Evolutionary conservation across 1,140 invertebrate genomes (phyloP), one percentile per base, ranked within the genome.

Genomic region (Bombyx mandarina): DNA sequence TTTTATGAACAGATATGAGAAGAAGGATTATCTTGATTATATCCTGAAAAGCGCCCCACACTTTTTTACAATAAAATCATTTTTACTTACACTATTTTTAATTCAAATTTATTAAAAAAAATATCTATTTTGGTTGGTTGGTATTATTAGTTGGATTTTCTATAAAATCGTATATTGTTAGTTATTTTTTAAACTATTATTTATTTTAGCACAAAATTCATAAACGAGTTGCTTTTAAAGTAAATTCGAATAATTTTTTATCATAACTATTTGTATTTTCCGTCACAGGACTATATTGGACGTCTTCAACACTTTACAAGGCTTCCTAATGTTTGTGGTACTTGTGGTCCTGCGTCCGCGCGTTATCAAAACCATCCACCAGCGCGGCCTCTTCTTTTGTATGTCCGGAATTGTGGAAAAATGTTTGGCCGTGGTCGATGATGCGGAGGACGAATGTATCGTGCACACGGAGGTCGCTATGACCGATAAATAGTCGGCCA

Each of bases 301-400:
- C 62, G 67, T 91, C 46, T 58, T 92, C 35, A 93, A 92, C 67
- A 67, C 75, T 1, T 65, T 92, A 0, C 91, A 92, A 84, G 92
- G 92, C 0, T 56, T 91, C 5, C 66, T 92, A 26, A 91, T 92
- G 62, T 93, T 93, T 65, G 51, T 92, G 1, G 51, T 92, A 3
- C 61, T 92, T 44, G 90, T 93, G 0, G 82, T 90, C 2, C 89
- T 87, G 45, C 77, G 92, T 0, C 88, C 87, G 60, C 79, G 89
- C 47, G 91, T 90, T 0, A 68, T 90, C 8, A 89, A 90, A 48
- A 78, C 86, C 0, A 64, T 93, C 61, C 65, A 73, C 12, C 70
- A 63, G 46, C 62, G 60, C 7, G 77, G 78, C 12, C 72, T 63
- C 62, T 54, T 82, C 46, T 64, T 68, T 8, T 77, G 73, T 52